Base-by-base conservation (phyloP, 1,140 invertebrate species). In the Dinoponera quadriceps region DNA sequence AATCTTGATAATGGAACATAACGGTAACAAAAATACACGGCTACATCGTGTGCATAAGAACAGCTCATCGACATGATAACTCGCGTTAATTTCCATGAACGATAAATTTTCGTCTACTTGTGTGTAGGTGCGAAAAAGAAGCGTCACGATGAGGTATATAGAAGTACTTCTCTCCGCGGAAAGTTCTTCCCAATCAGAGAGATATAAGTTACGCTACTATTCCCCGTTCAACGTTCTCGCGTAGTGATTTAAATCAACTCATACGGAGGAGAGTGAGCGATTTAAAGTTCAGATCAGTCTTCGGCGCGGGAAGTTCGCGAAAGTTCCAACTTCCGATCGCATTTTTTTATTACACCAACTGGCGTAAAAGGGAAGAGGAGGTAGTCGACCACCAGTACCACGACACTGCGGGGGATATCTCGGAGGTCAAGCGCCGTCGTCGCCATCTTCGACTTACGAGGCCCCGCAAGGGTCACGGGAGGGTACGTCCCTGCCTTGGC, bases 401-500 rank as follows among this genome's bases (percentile, higher is more conserved):
- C 3, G n/a, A 78, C 18, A 9, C 0, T 13, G 48, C 16, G 14
- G 51, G 14, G 51, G 25, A 38, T 25, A 27, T 71, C n/a, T 71
- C 57, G 29, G 29, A 25, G 51, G 51, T 80, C 65, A 80, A 80
- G 38, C 65, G 38, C 33, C 63, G 33, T 33, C 51, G 69, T 71
- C 63, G 33, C 51, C 51, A 80, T 71, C 63, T 80, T 80, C n/a
- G 66, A 71, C 74, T 55, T 68, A 29, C 63, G 33, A 78, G 49
- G 27, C 51, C 65, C 63, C n/a, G n/a, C n/a, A 59, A 72, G 25
- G 29, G 69, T 78, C 16, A 33, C 48, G 25, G 22, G 73, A 60
- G 29, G 38, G 22, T 74, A 78, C 25, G 25, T 59, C 55, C 38
- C 71, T 78, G 74, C 77, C 68, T 91, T 84, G 88, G 77, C 82